Evolutionary conservation across 2,888 invertebrate genomes (phyloP).

Genomic region (Trichopoda pennipes): DNA sequence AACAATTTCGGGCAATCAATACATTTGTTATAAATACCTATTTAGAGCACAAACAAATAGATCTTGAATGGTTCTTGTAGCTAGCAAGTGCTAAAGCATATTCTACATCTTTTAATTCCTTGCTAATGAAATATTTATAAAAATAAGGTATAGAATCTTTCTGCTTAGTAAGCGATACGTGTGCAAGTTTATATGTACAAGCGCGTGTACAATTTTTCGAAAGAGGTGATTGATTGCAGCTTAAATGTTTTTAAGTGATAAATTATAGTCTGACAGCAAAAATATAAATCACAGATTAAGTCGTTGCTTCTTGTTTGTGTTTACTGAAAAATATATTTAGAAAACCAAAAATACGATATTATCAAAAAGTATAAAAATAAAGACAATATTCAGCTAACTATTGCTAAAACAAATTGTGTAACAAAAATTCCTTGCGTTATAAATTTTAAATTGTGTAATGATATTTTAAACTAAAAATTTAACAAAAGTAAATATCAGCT

Average conservation of each 20-base stretch:
- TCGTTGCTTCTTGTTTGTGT: conserved; percentile 26
- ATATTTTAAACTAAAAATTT: too few relatives aligned
- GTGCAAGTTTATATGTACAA: neutral
- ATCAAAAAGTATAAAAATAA: too few relatives aligned
- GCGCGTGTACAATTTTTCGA: conserved; percentile 20
- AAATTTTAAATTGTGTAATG: neutral
- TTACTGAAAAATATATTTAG: conserved; percentile 17
- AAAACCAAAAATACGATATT: conserved; percentile 25
- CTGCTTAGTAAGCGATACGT: neutral
- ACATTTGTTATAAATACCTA: too few relatives aligned
- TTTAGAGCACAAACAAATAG: too few relatives aligned
- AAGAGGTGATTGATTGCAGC: conserved; percentile 72
- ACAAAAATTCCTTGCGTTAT: neutral
- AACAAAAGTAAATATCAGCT: too few relatives aligned
- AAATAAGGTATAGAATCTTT: neutral
- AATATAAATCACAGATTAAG: conserved; percentile 72
- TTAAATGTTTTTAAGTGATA: conserved; percentile 72
- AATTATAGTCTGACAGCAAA: conserved; percentile 71
- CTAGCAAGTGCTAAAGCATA: too few relatives aligned
- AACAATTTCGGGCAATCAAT: too few relatives aligned
- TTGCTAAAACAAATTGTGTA: neutral
- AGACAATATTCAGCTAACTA: conserved; percentile 9
- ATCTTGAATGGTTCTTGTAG: too few relatives aligned
- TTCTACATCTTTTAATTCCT: too few relatives aligned
- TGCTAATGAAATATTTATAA: too few relatives aligned